Conservation (phyloP, 1,140 invertebrate genomes). For the Acromyrmex heyeri region DNA sequence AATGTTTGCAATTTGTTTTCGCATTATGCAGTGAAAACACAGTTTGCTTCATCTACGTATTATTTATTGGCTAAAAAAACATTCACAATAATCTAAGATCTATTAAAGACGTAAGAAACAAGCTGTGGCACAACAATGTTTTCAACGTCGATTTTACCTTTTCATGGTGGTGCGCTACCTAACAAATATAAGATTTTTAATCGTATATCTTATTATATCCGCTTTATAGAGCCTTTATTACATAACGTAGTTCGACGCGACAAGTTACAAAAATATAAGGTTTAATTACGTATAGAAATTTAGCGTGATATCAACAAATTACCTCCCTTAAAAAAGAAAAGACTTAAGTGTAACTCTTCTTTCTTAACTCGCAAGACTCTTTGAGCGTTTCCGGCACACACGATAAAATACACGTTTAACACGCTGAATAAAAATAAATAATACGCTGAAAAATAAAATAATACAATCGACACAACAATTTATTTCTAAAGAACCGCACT, state of each 20-base stretch:
- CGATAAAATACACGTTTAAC: slow-evolving; percentile 33
- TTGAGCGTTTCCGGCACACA: slow-evolving; percentile 29
- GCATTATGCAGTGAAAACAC: slow-evolving; percentile 48
- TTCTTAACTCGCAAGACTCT: slow-evolving; percentile 30
- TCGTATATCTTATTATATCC: slow-evolving; percentile 39
- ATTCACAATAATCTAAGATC: slow-evolving; percentile 58
- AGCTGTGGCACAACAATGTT: slow-evolving; percentile 60
- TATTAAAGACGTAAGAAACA: slow-evolving; percentile 59
- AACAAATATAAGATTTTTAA: slow-evolving; percentile 39
- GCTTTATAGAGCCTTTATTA: slow-evolving; percentile 41
- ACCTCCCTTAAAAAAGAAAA: slow-evolving; percentile 29
- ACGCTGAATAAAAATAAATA: slow-evolving; percentile 55
- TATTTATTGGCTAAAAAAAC: slow-evolving; percentile 61
- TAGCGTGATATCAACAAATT: slow-evolving; percentile 35
- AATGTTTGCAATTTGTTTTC: background rate
- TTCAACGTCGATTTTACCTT: slow-evolving; percentile 32
- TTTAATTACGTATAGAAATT: slow-evolving; percentile 48
- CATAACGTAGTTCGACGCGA: slow-evolving; percentile 40
- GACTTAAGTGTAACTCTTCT: slow-evolving; percentile 1
- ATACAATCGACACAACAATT: slow-evolving; percentile 15
- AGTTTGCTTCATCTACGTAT: slow-evolving; percentile 49
- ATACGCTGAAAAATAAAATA: slow-evolving; percentile 41
- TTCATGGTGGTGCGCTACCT: slow-evolving; percentile 10
- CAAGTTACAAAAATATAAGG: slow-evolving; percentile 59
- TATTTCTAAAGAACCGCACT: slow-evolving; percentile 27